Base-by-base conservation (phyloP, 2,113 vertebrate species). In the Corvus moneduloides region DNA sequence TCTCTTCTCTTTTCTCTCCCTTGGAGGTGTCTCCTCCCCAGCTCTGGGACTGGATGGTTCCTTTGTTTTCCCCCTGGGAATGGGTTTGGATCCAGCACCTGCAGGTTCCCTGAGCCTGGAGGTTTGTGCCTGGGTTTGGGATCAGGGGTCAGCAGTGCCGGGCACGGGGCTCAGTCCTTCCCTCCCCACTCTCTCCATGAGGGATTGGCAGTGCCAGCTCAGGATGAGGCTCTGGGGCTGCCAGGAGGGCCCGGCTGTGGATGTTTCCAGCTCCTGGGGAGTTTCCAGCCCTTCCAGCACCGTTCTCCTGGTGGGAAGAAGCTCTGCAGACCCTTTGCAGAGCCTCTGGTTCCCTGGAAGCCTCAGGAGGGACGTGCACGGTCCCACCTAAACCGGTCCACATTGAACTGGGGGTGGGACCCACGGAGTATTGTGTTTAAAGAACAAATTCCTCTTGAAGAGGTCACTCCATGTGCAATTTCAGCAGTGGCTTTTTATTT, bases 321-420 rank as follows among this genome's bases (percentile, higher is more conserved):
- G 39, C 30, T 44, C 49, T 51, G 44, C 39, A 56, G 71, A 35
- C 2, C 37, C 37, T 87, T 8, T 28, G 49, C 30, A 12, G 55
- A 12, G 55, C 9, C 41, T 54, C 48, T 43, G 52, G 3, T 12
- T 78, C 54, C 49, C 37, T 44, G 52, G 37, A 48, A 41, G 44
- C 32, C 1, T 2, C 51, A 30, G 75, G 71, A 49, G 28, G 44
- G 51, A 37, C 0, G 0, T 20, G 20, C 3, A 2, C 3, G 14
- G 32, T 48, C 87, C 66, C 52, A 7, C 49, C 48, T 37, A 6
- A 7, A 33, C 82, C 86, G 82, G 43, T 16, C 43, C 69, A 30
- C 14, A 8, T 13, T 14, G 20, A 33, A n/a, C 48, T 33, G 49
- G 32, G 83, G 39, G 8, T 1, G 6, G n/a, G 18, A 33, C 13